Evolutionary conservation across 2,888 invertebrate genomes (phyloP), one percentile per base, ranked within the genome.

Genomic region (Yponomeuta malinellus): DNA sequence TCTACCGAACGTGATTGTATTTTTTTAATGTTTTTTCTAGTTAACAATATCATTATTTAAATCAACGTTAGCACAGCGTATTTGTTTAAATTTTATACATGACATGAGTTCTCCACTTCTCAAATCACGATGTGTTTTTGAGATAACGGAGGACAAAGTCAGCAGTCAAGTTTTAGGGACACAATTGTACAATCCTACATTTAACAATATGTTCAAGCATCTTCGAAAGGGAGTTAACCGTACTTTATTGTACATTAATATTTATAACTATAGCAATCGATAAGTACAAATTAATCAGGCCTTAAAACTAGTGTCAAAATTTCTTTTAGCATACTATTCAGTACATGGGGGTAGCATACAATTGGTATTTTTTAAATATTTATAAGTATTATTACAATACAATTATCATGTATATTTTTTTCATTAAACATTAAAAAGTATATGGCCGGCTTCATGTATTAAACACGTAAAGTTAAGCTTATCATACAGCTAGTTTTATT

Each of bases 381-480:
- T 73, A 73, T 75, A 75, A 72, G 43, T 43, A 43, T 43, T 73
- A 75, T 76, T 74, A 73, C 74, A 73, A 65, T 63, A 37, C 37
- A 66, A 29, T 33, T 10, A 64, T n/a, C 2, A 52, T 71, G 48
- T 33, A n/a, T 48, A 59, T 67, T 29, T 37, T 65, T n/a, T 65
- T 65, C 12, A 33, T 68, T 63, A 68, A 78, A 52, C 48, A 80
- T 81, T 79, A 80, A 78, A 79, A 79, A 76, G 48, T 80, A 86
- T 79, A 89, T 91, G 91, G 91, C 90, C 90, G 90, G 90, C 89
- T 88, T 90, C 88, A 77, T 80, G 77, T 79, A 78, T 76, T 78
- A 77, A 75, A 78, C 78, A 76, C 76, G 76, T 74, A 76, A 77
- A 76, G 63, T 76, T 75, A 80, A 81, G 79, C 79, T 76, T 81